Percentiles rank a stretch among this genome's conserved stretches.
These are phyloP conservation scores for Mimachlamys varia DNA, from an alignment of 2,888 invertebrate species.

Conservation along the genomic window DNA sequence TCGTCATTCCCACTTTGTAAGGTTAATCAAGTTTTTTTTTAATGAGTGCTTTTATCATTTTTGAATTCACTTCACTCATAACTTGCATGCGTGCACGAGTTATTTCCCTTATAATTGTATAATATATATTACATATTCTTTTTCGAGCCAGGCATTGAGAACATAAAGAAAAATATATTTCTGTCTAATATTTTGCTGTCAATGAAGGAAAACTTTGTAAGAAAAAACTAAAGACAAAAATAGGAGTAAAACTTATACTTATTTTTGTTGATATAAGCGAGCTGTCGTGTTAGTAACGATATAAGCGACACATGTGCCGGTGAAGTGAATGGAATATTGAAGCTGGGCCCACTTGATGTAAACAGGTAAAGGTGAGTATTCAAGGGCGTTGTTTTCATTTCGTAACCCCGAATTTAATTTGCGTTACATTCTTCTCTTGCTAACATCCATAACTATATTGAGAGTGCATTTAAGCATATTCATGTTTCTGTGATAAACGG, in stretches of 20 bases:
- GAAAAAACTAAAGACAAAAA: background rate
- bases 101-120: background rate
- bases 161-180: no score
- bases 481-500: no score
- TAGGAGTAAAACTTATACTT: background rate
- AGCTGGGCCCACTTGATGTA: background rate
- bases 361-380: background rate
- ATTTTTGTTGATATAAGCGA: background rate
- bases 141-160: no score
- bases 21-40: no score
- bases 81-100: background rate
- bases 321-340: background rate
- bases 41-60: no score
- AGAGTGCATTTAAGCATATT: background rate
- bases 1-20: no score
- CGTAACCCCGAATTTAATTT: background rate
- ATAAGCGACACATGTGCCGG: slow-evolving; percentile 33
- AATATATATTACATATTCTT: no score
- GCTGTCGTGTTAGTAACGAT: background rate
- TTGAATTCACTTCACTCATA: no score
- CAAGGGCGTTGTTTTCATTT: background rate
- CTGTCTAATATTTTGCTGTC: no score
- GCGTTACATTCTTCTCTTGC: no score
- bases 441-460: background rate
- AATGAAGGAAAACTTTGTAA: no score